Evolutionary conservation across 2,113 vertebrate genomes (phyloP), one percentile per base, ranked within the genome.

Genomic region (Tupaia tana): DNA sequence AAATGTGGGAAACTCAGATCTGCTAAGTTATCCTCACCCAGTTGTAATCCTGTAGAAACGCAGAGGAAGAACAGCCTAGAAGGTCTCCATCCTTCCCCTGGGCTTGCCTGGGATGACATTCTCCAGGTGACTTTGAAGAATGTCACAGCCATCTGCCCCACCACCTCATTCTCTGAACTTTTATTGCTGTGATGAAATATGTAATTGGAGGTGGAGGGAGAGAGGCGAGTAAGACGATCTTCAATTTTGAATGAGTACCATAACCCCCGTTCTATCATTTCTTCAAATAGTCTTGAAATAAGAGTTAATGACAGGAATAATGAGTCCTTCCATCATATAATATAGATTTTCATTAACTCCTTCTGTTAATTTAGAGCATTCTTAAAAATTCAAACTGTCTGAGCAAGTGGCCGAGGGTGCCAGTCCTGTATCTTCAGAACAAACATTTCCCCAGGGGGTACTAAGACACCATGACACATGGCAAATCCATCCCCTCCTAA

Each of bases 31-130:
- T 8, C 31, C 7, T 11, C 5, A 73, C 25, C 56, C 54, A 70
- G 0, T 7, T 29, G 8, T 15, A 70, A 71, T 16, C 15, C 2
- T n/a, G 7, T 22, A 3, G 61, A 34, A 2, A 88, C n/a, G 1
- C 8, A 12, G 9, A 58, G 7, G 10, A 34, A 56, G 24, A 18
- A 15, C 0, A 9, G 3, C 8, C 12, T 18, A 22, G 24, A 63
- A 80, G 34, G 9, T 15, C 25, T 2, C 4, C 0, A 0, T 59
- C 20, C 56, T 34, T 58, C 9, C 27, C 15, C 15, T 31, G 86
- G 20, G 13, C 56, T 78, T 13, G 31, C 19, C 4, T 15, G 14
- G 54, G 15, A 89, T 14, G 34, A 74, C 52, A 56, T 25, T 56
- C 7, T 52, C 22, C 27, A 27, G 6, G 27, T 58, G 29, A 14